phyloP scores from a whole-genome alignment of 1,140 invertebrate species.

The Diabrotica undecimpunctata region DNA sequence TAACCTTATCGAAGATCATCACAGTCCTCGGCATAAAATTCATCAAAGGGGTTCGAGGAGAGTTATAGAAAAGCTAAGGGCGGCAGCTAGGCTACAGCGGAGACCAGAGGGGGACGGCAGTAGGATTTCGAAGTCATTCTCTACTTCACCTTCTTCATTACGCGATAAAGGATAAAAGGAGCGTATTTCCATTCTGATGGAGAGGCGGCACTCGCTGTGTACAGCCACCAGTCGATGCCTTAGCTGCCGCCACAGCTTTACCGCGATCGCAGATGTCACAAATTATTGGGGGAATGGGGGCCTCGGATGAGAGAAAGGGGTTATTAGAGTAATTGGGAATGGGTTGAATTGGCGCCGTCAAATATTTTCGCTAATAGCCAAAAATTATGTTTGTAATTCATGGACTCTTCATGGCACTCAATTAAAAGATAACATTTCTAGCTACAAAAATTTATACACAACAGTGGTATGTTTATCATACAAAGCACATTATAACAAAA shows the following conservation, averaged over 20 bases:
- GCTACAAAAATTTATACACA: too few relatives aligned
- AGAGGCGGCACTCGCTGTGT: slow-evolving; percentile 5
- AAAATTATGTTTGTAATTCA: too few relatives aligned
- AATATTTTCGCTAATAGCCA: background rate
- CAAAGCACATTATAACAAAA: too few relatives aligned
- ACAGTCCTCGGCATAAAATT: slow-evolving; percentile 42
- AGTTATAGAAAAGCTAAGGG: slow-evolving; percentile 19
- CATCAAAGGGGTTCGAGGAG: slow-evolving; percentile 38
- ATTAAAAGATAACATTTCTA: too few relatives aligned
- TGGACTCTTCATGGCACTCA: too few relatives aligned
- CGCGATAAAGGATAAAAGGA: slow-evolving; percentile 27
- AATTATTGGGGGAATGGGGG: slow-evolving; percentile 24
- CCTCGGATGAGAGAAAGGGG: slow-evolving; percentile 12
- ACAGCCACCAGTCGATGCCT: background rate
- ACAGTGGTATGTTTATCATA: too few relatives aligned
- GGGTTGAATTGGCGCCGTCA: slow-evolving; percentile 7
- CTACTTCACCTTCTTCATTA: slow-evolving; percentile 33
- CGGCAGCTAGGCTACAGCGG: slow-evolving; percentile 44
- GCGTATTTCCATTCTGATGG: slow-evolving; percentile 28
- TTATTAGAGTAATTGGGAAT: slow-evolving; percentile 24
- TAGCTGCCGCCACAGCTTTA: slow-evolving; percentile 4
- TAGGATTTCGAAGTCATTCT: slow-evolving; percentile 20
- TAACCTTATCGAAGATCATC: slow-evolving; percentile 26
- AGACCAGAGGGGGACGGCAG: slow-evolving; percentile 24
- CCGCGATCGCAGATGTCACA: slow-evolving; percentile 33